A percentile compares a stretch with the other conserved stretches of the same genome.
phyloP scores from a whole-genome alignment of 2,113 vertebrate genomes.

The Casuarius casuarius region DNA sequence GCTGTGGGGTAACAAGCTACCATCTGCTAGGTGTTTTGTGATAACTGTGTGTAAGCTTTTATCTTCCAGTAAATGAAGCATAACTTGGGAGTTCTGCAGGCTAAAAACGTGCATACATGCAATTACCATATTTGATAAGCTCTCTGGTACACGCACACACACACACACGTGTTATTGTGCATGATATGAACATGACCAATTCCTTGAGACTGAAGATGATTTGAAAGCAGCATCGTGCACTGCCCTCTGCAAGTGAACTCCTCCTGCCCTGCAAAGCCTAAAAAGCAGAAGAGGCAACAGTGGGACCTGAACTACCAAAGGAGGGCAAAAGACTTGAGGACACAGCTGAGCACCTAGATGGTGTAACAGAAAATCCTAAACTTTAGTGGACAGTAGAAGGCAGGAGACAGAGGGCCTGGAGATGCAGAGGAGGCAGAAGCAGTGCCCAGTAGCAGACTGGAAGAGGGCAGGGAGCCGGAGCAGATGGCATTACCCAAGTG shows the following conservation, averaged over 20 bases:
- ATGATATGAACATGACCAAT: background rate
- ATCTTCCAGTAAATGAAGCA: background rate
- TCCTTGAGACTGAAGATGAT: background rate
- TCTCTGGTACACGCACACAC: too few species aligned
- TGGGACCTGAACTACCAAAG: background rate
- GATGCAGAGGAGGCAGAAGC: background rate
- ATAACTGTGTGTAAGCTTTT: background rate
- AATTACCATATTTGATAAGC: background rate
- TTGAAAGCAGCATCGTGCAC: background rate
- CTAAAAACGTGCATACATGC: rapidly evolving
- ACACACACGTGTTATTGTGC: background rate
- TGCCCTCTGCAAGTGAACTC: background rate
- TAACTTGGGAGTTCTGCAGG: background rate
- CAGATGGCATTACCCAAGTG: too few species aligned
- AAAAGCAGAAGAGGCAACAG: background rate
- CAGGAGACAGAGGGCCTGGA: background rate
- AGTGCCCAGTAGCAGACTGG: background rate
- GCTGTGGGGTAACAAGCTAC: background rate
- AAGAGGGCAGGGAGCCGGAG: too few species aligned
- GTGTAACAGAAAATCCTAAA: background rate
- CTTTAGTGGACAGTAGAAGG: background rate
- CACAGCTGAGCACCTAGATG: background rate
- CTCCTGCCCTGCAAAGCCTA: background rate
- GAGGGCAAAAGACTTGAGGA: background rate
- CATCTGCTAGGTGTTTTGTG: rapidly evolving